These are phyloP conservation scores for Lerema accius DNA, from an alignment of 1,140 invertebrate species.

Conservation along the genomic window DNA sequence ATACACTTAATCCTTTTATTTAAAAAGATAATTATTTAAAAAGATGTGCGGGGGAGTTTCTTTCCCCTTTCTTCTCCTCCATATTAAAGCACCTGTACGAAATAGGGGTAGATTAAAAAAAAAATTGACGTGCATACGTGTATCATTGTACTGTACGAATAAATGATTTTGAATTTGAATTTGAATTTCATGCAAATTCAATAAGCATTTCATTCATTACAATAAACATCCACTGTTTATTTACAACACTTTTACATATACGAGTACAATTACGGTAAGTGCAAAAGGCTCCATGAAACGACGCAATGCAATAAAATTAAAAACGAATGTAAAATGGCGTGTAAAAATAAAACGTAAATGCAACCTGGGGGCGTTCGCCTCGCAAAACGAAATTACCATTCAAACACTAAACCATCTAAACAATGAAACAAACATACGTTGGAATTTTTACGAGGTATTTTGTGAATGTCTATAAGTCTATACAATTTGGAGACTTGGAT, in stretches of 20 bases:
- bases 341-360: constrained; percentile 13
- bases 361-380: not conserved
- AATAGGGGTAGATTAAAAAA: too few species aligned
- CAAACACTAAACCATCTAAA: not conserved
- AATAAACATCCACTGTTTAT: constrained; percentile 8
- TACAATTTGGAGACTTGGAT: too few species aligned
- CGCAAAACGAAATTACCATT: not conserved
- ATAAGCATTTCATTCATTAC: not conserved
- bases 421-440: not conserved
- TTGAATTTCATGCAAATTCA: not conserved
- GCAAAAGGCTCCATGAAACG: constrained; percentile 24
- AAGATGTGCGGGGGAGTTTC: too few species aligned
- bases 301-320: constrained; percentile 25
- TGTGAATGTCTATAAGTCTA: too few species aligned
- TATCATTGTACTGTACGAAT: too few species aligned
- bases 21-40: too few species aligned
- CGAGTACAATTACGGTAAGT: constrained; percentile 29
- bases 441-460: not conserved
- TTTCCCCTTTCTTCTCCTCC: too few species aligned
- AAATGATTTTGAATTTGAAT: too few species aligned
- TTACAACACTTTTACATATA: not conserved
- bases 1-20: too few species aligned
- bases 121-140: too few species aligned
- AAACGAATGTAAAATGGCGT: constrained; percentile 32
- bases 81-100: too few species aligned